Base-by-base conservation (phyloP, 2,113 vertebrate species). In the Tachysurus vachellii region DNA sequence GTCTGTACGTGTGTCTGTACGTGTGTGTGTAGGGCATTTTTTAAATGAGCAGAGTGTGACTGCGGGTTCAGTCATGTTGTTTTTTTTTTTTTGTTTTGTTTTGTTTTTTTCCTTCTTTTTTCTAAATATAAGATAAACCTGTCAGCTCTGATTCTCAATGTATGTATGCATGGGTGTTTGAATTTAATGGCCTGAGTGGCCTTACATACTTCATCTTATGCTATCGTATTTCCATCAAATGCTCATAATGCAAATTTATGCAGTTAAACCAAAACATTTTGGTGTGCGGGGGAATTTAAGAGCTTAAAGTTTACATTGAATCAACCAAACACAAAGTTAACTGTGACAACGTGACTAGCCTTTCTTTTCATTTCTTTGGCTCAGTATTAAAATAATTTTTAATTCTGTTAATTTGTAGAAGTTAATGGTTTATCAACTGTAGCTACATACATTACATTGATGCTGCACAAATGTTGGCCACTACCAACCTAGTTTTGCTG, bases 31-130 rank as follows among this genome's bases (percentile, higher is more conserved):
- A 79, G 56, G 7, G 12, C 54, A 61, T 36, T 86, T 70, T 31
- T 68, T 47, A 85, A 26, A 50, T 62, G 61, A 83, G 90, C 91
- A 42, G 92, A 95, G 97, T 97, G 97, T 61, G 92, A 95, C 97
- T 98, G 98, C 97, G 95, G 97, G 98, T 95, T 95, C 97, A 94
- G 97, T 96, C 96, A 36, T 64, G 87, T 94, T 70, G 9, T 94
- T 94, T 94, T 94, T 95, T 64, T 84, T 93, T 94, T 87, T 80
- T 26, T 94, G 94, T 94, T 94, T 94, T 70, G 50, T 83, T 83
- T 36, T 36, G 36, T 36, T 36, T 36, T 36, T 36, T 36, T 2
- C 36, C 36, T 36, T 36, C 36, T 2, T 36, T 36, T 36, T 36
- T 36, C 36, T 36, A 36, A 36, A 36, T 36, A 36, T 19, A 21